Evolutionary conservation across 2,797 vertebrate genomes (phyloP), one percentile per base, ranked within the genome.

Genomic region (Cryptoprocta ferox): DNA sequence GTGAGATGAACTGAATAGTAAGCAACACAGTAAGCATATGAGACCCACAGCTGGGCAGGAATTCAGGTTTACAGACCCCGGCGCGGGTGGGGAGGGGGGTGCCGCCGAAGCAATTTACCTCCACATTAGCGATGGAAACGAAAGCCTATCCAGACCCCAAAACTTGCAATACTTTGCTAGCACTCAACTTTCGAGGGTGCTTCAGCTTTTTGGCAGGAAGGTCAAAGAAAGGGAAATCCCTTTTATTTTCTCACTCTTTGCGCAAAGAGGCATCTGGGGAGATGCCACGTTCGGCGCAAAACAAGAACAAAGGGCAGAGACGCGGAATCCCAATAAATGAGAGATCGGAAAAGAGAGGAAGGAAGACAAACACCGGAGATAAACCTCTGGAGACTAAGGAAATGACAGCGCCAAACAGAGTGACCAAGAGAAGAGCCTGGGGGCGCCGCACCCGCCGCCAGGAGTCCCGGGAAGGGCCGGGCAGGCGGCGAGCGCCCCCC

Each of bases 221-320:
- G 39, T 83, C 83, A 90, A 75, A 90, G 35, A 81, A 93, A 96
- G 93, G 73, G 56, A 95, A 96, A 95, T 81, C 19, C 37, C 30
- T 92, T 86, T 59, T 7, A 9, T 94, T 94, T 81, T 18, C n/a
- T n/a, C n/a, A n/a, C n/a, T n/a, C n/a, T n/a, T 4, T 24, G 42
- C 79, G 59, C 42, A 68, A 71, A 86, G 56, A 70, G 26, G 42
- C 78, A 32, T 75, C n/a, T 61, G 37, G 53, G 45, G 30, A 79
- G 95, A 76, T 30, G 66, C 21, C 53, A n/a, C 13, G 6, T 61
- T 88, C 50, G 24, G 19, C 5, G 11, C 63, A 76, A 87, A 86
- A 89, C 48, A 73, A 2, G 5, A 87, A 81, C 42, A 82, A 94
- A 93, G 30, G 19, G 30, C 30, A 75, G 79, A 94, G n/a, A 76